Evolutionary conservation across 2,797 vertebrate species (phyloP).

Genomic region (Notolepis coatsorum): DNA sequence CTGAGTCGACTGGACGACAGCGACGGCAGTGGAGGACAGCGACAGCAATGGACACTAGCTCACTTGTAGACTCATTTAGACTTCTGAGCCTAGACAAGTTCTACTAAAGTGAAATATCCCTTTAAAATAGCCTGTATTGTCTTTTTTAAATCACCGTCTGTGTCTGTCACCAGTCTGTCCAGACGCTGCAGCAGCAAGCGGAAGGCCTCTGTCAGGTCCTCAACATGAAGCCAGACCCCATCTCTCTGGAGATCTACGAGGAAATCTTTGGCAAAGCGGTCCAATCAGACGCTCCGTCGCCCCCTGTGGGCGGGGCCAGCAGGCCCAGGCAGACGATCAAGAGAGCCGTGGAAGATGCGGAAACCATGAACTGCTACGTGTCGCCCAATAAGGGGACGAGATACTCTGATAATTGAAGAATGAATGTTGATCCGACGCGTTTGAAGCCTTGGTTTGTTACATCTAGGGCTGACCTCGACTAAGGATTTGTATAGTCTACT

Average conservation of each 20-base stretch:
- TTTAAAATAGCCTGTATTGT: background rate
- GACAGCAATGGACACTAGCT: no score
- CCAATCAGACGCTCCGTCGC: slow-evolving; percentile 50
- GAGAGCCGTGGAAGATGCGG: slow-evolving; percentile 64
- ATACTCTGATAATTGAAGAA: background rate
- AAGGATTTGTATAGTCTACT: no score
- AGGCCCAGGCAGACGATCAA: slow-evolving; percentile 66
- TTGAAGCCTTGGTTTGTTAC: no score
- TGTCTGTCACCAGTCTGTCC: slow-evolving; percentile 80
- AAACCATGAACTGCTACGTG: slow-evolving; percentile 70
- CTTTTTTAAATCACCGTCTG: background rate
- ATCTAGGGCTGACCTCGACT: no score
- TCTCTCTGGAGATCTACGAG: slow-evolving; percentile 79
- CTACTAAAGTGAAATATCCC: background rate
- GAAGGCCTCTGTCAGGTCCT: slow-evolving; percentile 87
- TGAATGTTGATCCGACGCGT: slow-evolving; percentile 5
- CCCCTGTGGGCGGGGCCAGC: slow-evolving; percentile 19
- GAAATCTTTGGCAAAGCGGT: slow-evolving; percentile 78
- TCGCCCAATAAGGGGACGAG: slow-evolving; percentile 50
- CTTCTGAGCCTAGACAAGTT: no score
- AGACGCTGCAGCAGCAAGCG: slow-evolving; percentile 83
- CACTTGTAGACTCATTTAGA: no score
- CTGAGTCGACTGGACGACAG: no score
- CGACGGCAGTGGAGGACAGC: no score
- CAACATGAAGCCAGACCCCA: slow-evolving; percentile 73